Evolutionary conservation across 2,113 vertebrate species (phyloP).

Genomic region (Entomyzon cyanotis): DNA sequence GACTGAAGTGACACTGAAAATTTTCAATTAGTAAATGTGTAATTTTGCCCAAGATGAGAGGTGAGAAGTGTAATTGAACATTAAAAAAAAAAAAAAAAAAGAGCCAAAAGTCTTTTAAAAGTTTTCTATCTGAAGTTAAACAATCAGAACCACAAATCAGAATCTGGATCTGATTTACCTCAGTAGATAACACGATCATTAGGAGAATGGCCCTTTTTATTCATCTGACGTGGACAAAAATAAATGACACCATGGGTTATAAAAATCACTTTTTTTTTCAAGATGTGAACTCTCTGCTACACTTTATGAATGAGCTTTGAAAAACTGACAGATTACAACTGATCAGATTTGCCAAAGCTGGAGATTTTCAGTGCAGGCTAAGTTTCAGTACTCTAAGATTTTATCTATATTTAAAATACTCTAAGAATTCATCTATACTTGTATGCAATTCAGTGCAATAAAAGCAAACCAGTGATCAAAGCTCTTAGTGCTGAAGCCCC

Average conservation of each 20-base stretch:
- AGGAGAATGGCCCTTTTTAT: neutral
- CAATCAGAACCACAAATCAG: neutral
- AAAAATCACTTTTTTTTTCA: neutral
- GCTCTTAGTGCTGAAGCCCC: neutral
- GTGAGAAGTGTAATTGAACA: neutral
- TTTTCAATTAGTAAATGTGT: neutral
- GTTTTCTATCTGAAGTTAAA: neutral
- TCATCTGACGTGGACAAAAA: neutral
- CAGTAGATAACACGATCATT: neutral
- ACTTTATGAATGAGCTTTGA: neutral
- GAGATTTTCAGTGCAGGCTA: neutral
- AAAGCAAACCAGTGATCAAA: constrained; percentile 9
- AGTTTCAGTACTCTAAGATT: neutral
- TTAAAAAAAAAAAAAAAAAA: neutral
- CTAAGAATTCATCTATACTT: neutral
- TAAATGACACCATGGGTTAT: neutral
- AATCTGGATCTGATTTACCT: neutral
- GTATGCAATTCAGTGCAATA: neutral
- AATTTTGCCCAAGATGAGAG: neutral
- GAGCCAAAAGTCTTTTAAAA: neutral
- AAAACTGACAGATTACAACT: neutral
- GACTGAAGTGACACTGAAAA: neutral
- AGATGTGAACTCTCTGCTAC: neutral
- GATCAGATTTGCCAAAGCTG: neutral
- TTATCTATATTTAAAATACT: neutral